These are phyloP conservation scores for Hydractinia echinata DNA, from an alignment of 30 jellyfish, hydroid and myxozoan genomes.

Conservation along the genomic window DNA sequence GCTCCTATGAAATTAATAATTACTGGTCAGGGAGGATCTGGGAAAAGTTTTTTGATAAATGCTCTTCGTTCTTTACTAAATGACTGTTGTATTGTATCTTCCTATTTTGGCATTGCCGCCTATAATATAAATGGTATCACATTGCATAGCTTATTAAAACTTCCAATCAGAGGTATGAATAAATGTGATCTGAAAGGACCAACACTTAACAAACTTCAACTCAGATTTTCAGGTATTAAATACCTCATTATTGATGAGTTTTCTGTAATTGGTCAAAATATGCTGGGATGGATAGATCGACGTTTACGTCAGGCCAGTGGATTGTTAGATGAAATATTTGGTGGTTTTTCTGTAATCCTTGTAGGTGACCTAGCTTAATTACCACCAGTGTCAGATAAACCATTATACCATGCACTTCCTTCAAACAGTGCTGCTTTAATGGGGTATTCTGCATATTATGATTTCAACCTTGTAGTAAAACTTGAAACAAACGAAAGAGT, in stretches of 20 bases:
- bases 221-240: conserved; percentile 13
- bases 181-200: conserved; percentile 28
- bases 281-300: conserved; percentile 34
- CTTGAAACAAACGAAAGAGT: no score
- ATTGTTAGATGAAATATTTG: conserved; percentile 4
- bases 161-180: conserved; percentile 32
- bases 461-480: no score
- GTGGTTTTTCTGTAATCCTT: conserved; percentile 21
- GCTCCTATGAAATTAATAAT: conserved; percentile 14
- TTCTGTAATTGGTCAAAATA: conserved; percentile 27
- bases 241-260: conserved; percentile 29
- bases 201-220: conserved; percentile 25
- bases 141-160: conserved; percentile 7
- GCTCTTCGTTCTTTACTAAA: no score
- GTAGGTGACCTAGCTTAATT: conserved; percentile 25
- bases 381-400: conserved; percentile 22
- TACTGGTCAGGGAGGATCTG: conserved; percentile 42
- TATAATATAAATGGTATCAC: not conserved
- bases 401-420: conserved; percentile 12
- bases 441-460: conserved; percentile 16
- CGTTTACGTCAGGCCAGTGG: conserved; percentile 17
- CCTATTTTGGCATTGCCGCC: conserved; percentile 44
- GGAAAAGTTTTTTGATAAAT: conserved; percentile 39
- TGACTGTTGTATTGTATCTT: conserved; percentile 16
- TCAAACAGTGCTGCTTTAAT: not conserved